Evolutionary conservation across 2,888 invertebrate genomes (phyloP).

Genomic region (Pyralis farinalis): DNA sequence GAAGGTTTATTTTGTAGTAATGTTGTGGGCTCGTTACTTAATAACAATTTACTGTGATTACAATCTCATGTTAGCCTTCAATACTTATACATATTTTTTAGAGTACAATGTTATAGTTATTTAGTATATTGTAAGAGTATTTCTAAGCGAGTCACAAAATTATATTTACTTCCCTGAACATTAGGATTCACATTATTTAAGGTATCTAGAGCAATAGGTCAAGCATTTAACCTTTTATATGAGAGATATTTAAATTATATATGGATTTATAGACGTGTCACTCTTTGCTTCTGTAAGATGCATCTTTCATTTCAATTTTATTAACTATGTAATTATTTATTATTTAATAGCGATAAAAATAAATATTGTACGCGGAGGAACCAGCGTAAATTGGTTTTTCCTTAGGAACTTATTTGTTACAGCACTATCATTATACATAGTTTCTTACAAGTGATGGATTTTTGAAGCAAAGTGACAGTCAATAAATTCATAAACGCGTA

Average conservation of each 20-base stretch:
- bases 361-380: no score
- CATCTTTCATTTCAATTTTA: no score
- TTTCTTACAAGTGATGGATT: no score
- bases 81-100: slow-evolving; percentile 81
- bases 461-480: slow-evolving; percentile 5
- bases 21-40: slow-evolving; percentile 77
- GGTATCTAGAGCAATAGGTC: slow-evolving; percentile 69
- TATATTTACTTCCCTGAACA: slow-evolving; percentile 75
- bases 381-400: no score
- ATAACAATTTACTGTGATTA: slow-evolving; percentile 79
- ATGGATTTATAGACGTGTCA: slow-evolving; percentile 42
- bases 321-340: no score
- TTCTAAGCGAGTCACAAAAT: slow-evolving; percentile 77
- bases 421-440: no score
- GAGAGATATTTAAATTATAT: slow-evolving; percentile 48
- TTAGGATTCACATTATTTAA: slow-evolving; percentile 72
- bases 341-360: no score
- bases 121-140: slow-evolving; percentile 73
- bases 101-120: slow-evolving; percentile 81
- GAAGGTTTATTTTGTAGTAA: slow-evolving; percentile 70
- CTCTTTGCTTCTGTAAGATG: slow-evolving; percentile 6
- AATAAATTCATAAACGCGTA: slow-evolving; percentile 27
- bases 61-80: slow-evolving; percentile 80
- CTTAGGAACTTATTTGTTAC: no score
- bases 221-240: slow-evolving; percentile 76